phyloP scores from a whole-genome alignment of 1,140 invertebrate species.

The Odontomachus brunneus region DNA sequence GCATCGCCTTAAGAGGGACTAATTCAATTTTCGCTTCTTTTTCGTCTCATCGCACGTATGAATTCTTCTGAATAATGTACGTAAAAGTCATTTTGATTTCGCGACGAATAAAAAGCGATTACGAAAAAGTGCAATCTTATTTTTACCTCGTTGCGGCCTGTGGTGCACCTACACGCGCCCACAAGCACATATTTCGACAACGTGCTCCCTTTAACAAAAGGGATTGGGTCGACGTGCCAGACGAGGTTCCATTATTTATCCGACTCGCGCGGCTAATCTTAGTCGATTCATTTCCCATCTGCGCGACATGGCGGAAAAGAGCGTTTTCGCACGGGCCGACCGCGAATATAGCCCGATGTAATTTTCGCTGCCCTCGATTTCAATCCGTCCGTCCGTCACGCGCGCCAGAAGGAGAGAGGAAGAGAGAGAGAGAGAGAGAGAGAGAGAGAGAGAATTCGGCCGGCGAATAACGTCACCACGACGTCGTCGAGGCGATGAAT shows the following conservation, averaged over 20 bases:
- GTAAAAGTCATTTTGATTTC: background rate
- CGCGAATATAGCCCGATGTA: conserved; percentile 43
- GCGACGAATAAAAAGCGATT: background rate
- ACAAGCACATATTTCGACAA: background rate
- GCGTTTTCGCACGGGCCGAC: background rate
- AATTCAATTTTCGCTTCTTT: background rate
- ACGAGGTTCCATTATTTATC: conserved; percentile 37
- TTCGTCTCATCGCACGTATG: background rate
- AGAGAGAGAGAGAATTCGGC: conserved; percentile 6
- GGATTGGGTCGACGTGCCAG: conserved; percentile 34
- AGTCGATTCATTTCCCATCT: conserved; percentile 33
- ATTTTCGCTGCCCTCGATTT: conserved; percentile 52
- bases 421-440: background rate
- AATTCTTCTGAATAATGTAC: background rate
- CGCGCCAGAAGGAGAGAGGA: too few species aligned
- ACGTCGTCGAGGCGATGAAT: conserved; percentile 30
- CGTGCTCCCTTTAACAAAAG: background rate
- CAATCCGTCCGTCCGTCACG: conserved; percentile 31
- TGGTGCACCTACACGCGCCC: too few species aligned
- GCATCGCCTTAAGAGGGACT: background rate
- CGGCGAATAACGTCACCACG: conserved; percentile 41
- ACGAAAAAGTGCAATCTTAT: background rate
- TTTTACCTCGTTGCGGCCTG: background rate
- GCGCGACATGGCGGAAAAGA: conserved; percentile 36
- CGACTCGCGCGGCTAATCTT: conserved; percentile 28